These are phyloP conservation scores for Arctopsyche grandis DNA, from an alignment of 1,140 invertebrate genomes.

Conservation along the genomic window DNA sequence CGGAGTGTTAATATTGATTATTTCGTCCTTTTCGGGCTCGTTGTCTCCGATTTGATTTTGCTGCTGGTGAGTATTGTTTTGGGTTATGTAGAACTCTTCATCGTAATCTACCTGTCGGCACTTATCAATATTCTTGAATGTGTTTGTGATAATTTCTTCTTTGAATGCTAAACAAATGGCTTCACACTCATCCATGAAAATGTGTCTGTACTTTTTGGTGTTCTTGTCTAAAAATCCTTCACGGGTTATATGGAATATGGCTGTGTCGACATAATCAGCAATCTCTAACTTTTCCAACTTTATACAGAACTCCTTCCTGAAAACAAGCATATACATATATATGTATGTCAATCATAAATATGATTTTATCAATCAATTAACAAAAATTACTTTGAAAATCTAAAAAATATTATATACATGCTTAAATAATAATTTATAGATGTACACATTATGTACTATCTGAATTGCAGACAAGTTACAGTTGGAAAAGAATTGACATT, in stretches of 20 bases:
- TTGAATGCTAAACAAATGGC: conserved; percentile 58
- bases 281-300: conserved; percentile 58
- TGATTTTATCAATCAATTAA: too few relatives aligned
- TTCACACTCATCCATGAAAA: conserved; percentile 61
- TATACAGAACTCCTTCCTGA: conserved; percentile 54
- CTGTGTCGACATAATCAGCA: conserved; percentile 57
- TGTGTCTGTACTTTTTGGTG: conserved; percentile 57
- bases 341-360: background rate
- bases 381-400: too few relatives aligned
- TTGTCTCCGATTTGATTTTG: background rate
- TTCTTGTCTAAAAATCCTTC: conserved; percentile 56
- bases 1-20: conserved; percentile 5
- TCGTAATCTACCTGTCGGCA: conserved; percentile 44
- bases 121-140: conserved; percentile 51
- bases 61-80: conserved; percentile 25
- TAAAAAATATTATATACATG: conserved; percentile 4
- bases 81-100: conserved; percentile 34
- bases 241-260: conserved; percentile 57
- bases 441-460: background rate
- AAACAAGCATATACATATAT: conserved; percentile 11
- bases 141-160: conserved; percentile 56
- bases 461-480: too few relatives aligned
- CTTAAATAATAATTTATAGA: background rate
- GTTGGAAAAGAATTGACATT: too few relatives aligned
- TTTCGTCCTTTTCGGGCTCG: conserved; percentile 34